Evolutionary conservation across 2,113 vertebrate genomes (phyloP), one percentile per base, ranked within the genome.

Genomic region (Phylloscopus trochiloides): DNA sequence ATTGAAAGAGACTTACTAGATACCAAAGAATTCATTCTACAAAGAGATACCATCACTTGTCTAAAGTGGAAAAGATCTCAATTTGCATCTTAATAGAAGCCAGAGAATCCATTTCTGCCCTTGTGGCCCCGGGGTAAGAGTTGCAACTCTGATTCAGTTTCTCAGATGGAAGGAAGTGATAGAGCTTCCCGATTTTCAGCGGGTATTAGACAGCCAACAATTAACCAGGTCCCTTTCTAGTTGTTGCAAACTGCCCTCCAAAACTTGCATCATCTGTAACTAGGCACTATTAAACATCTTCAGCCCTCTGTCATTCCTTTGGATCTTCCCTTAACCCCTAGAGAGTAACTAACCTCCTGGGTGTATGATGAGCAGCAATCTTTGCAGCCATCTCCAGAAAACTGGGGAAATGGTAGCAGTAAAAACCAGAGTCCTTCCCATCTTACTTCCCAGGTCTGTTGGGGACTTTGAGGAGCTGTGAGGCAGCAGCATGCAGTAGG

Each of bases 31-130:
- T 92, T 94, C 55, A 71, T 51, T 86, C 65, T 67, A 77, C 14
- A 52, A 88, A 94, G 75, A 93, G 94, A 96, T 97, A 93, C 29
- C 36, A 95, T 96, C 92, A 91, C 67, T 93, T 74, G 43, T 90
- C 29, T 94, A 90, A 95, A 96, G 86, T 80, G 88, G 86, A 94
- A 94, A 94, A 94, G 54, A 92, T 95, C 83, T 87, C 76, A 92
- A 95, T 97, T 95, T 95, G 94, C 94, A 92, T 96, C 92, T 93
- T 96, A 96, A 95, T 95, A 86, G 94, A 95, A 96, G 88, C 51
- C 75, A 90, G 67, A 97, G 91, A 94, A 95, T 93, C 70, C 90
- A 73, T 92, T 96, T 95, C 78, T 91, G 75, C 85, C 85, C 90
- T 71, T 55, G 26, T 45, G 73, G 82, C 90, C 82, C 63, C 47